Evolutionary conservation across 2,797 vertebrate species (phyloP), one percentile per base, ranked within the genome.

Genomic region (Siniperca obscura): DNA sequence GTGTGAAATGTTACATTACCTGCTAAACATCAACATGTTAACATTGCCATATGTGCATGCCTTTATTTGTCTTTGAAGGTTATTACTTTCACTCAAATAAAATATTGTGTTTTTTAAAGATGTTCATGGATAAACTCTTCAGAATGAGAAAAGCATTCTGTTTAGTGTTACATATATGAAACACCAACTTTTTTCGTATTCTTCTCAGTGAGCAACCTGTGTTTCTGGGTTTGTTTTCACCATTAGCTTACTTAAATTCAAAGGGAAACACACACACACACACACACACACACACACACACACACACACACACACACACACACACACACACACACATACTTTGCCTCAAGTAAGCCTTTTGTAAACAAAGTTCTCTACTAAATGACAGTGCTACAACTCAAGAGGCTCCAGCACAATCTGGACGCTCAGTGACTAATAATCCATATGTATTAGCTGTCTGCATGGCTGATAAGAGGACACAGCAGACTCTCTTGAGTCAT

Each of bases 391-490:
- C 52, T 40, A 4, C 65, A 81, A 48, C 62, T 87, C 38, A 46
- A 66, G 70, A 84, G 72, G 50, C 81, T 85, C 56, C 55, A 36
- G 57, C 59, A 27, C 65, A 76, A 78, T 83, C 70, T 84, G 84
- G 74, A 76, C 8, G 0, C 48, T 52, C 19, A 19, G 60, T 70
- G 78, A 87, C 76, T 83, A 85, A 91, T 88, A 87, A 88, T 85
- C 85, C 74, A 52, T 55, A 71, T 75, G 81, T 46, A 75, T 87
- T 70, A 78, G 25, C 75, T 55, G 76, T 78, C 73, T 60, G 81
- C 76, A 50, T 21, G 69, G 62, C 86, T 36, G 86, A 90, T 85
- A 80, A 84, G 80, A 82, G 61, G 71, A 89, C 48, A 34, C 83
- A 50, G 69, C 81, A 74, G 72, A 79, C 74, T 34, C 87, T 76